These are phyloP conservation scores for Pantala flavescens DNA, from an alignment of 1,140 invertebrate species.

Conservation along the genomic window DNA sequence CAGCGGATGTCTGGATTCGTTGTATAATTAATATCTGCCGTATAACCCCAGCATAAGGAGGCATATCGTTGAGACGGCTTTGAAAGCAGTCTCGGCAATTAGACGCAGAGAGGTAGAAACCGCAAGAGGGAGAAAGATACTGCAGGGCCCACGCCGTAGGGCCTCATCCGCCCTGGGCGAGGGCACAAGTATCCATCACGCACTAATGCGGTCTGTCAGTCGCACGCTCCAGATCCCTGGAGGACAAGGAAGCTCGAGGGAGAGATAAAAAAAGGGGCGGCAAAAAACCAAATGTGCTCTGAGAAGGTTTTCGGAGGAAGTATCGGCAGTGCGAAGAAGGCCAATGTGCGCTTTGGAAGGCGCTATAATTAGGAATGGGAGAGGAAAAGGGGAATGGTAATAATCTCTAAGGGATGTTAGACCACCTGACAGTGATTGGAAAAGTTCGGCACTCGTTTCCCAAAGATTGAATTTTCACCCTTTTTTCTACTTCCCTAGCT, in stretches of 20 bases:
- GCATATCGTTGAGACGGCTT: too few species aligned
- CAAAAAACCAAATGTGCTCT: conserved; percentile 9
- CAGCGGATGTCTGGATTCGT: too few species aligned
- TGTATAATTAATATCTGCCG: too few species aligned
- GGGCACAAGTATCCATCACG: neutral
- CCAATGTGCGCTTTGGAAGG: neutral
- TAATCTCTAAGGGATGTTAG: neutral
- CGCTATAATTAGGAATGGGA: neutral
- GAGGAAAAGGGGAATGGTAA: neutral
- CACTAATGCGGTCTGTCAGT: conserved; percentile 4
- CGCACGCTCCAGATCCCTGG: conserved; percentile 1
- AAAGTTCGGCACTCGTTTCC: conserved; percentile 4
- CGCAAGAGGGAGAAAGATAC: too few species aligned
- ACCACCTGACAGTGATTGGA: conserved; percentile 4
- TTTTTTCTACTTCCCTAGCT: neutral
- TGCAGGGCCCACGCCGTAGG: neutral
- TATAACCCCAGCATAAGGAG: too few species aligned
- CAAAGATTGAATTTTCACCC: neutral
- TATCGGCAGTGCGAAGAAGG: too few species aligned
- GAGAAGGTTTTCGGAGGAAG: neutral
- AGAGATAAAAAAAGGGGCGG: conserved; percentile 7
- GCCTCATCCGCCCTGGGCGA: neutral
- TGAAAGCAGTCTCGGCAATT: too few species aligned
- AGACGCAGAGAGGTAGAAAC: too few species aligned
- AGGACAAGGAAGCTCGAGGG: neutral